Evolutionary conservation across 2,797 vertebrate genomes (phyloP).

Genomic region (Spea hammondii): DNA sequence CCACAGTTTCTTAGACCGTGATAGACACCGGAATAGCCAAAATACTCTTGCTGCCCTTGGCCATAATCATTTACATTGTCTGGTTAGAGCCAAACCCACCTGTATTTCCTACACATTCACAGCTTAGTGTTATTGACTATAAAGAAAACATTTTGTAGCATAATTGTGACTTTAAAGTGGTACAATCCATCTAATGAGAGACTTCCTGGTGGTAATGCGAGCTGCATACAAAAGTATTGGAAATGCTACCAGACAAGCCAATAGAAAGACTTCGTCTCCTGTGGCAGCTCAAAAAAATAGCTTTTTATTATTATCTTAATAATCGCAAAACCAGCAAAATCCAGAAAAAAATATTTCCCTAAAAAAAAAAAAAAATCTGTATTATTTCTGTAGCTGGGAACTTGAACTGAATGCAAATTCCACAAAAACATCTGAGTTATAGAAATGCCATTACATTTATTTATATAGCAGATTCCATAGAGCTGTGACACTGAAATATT

Average conservation of each 20-base stretch:
- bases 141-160: conserved; percentile 47
- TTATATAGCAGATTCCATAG: too few relatives aligned
- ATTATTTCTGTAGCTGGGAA: too few relatives aligned
- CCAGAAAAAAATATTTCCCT: too few relatives aligned
- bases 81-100: conserved; percentile 46
- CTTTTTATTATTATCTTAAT: neutral
- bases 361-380: too few relatives aligned
- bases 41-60: conserved; percentile 19
- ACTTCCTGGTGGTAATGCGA: conserved; percentile 33
- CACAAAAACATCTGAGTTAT: too few relatives aligned
- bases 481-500: too few relatives aligned
- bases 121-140: conserved; percentile 48
- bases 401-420: too few relatives aligned
- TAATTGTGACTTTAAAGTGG: conserved; percentile 49
- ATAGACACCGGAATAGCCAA: conserved; percentile 25
- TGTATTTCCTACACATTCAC: conserved; percentile 52
- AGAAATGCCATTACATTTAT: too few relatives aligned
- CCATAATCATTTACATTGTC: conserved; percentile 44
- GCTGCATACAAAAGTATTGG: conserved; percentile 38
- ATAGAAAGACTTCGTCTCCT: neutral
- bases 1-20: conserved; percentile 12
- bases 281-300: neutral
- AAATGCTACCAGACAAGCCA: conserved; percentile 4
- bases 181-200: conserved; percentile 47
- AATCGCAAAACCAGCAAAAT: too few relatives aligned